Conservation (phyloP, 2,888 invertebrate species). For the Lapara coniferarum region DNA sequence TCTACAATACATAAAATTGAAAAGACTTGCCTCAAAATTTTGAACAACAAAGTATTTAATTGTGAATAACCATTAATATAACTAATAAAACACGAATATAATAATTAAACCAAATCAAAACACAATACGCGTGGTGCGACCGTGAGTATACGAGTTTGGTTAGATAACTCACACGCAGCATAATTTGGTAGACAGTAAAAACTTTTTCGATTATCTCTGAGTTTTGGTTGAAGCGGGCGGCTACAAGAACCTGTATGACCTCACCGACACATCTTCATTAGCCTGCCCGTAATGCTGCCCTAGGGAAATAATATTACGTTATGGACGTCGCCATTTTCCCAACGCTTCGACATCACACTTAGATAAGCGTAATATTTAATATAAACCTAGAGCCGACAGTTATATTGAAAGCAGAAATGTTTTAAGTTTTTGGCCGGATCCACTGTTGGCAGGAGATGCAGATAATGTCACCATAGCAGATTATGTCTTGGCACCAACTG, state of each 20-base stretch:
- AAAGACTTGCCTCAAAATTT: too few relatives aligned
- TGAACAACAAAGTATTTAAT: too few relatives aligned
- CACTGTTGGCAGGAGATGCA: constrained; percentile 72
- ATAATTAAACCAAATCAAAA: too few relatives aligned
- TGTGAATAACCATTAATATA: too few relatives aligned
- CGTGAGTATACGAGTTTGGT: background rate
- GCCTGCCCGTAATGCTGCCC: constrained; percentile 61
- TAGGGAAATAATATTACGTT: constrained; percentile 60
- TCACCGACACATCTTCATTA: constrained; percentile 73
- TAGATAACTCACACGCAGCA: constrained; percentile 15
- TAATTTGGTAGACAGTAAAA: constrained; percentile 29
- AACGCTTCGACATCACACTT: constrained; percentile 32
- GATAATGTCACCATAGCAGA: constrained; percentile 82
- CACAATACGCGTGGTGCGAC: background rate
- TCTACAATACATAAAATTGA: too few relatives aligned
- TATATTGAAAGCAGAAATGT: constrained; percentile 58
- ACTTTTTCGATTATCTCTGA: constrained; percentile 44
- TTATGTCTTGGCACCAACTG: constrained; percentile 78
- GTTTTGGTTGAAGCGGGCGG: constrained; percentile 45
- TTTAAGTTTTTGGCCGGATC: constrained; percentile 68
- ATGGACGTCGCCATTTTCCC: constrained; percentile 38
- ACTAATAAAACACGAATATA: too few relatives aligned
- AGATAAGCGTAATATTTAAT: constrained; percentile 27
- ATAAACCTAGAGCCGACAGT: constrained; percentile 41
- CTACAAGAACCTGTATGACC: constrained; percentile 54